Evolutionary conservation across 2,113 vertebrate genomes (phyloP).

Genomic region (Hippocampus comes): DNA sequence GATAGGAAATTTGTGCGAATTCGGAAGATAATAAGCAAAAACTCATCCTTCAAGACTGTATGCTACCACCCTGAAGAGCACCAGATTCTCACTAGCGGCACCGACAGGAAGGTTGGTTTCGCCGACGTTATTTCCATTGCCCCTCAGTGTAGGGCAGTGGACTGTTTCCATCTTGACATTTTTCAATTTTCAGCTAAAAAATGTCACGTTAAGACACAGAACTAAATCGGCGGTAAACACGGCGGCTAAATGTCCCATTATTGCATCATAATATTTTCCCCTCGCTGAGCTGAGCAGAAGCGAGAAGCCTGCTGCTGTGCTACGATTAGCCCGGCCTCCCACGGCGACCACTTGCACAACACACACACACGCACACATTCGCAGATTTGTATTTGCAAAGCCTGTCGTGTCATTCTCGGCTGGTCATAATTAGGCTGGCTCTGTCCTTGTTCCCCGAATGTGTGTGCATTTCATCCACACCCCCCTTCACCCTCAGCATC

Average conservation of each 20-base stretch:
- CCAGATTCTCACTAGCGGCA: slow-evolving; percentile 85
- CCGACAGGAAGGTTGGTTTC: slow-evolving; percentile 79
- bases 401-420: slow-evolving; percentile 35
- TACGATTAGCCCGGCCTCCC: slow-evolving; percentile 14
- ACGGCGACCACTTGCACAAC: slow-evolving; percentile 18
- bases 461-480: slow-evolving; percentile 23
- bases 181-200: background rate
- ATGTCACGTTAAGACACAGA: background rate
- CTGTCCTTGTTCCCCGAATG: slow-evolving; percentile 23
- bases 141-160: background rate
- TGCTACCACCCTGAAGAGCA: slow-evolving; percentile 87
- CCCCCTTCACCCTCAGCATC: slow-evolving; percentile 22
- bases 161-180: too few species aligned
- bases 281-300: slow-evolving; percentile 9
- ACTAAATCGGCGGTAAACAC: slow-evolving; percentile 4
- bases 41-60: slow-evolving; percentile 79
- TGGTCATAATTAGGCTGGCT: slow-evolving; percentile 31
- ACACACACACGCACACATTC: slow-evolving; percentile 7
- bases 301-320: slow-evolving; percentile 13
- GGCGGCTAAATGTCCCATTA: slow-evolving; percentile 20
- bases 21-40: slow-evolving; percentile 78
- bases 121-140: background rate
- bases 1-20: slow-evolving; percentile 77
- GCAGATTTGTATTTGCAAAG: slow-evolving; percentile 25
- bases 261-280: slow-evolving; percentile 35